Percentiles rank a stretch among this genome's conserved stretches.
Evolutionary conservation across 2,888 invertebrate genomes (phyloP).

Genomic region (Agonum fuliginosum): DNA sequence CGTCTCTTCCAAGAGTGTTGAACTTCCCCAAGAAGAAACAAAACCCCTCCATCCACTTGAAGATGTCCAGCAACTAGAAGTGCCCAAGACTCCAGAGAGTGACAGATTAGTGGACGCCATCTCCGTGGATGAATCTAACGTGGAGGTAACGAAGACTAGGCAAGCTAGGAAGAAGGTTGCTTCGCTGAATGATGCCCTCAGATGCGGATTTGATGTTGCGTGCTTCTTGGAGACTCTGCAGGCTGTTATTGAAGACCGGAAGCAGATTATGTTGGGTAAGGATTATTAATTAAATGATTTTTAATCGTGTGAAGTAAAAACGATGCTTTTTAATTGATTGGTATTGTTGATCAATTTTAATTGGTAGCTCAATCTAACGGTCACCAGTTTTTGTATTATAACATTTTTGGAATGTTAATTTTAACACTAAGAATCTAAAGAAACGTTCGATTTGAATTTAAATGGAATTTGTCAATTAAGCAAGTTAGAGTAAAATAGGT

Average conservation of each 20-base stretch:
- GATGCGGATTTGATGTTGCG: slow-evolving; percentile 62
- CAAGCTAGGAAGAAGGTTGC: slow-evolving; percentile 24
- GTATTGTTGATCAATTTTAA: too few species aligned
- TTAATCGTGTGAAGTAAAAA: too few species aligned
- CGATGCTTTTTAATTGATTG: too few species aligned
- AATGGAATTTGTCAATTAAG: too few species aligned
- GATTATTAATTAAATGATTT: not conserved
- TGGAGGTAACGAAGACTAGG: not conserved
- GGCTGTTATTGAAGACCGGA: slow-evolving; percentile 64
- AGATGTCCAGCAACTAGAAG: not conserved
- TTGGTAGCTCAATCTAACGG: too few species aligned
- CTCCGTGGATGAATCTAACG: not conserved
- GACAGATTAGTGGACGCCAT: slow-evolving; percentile 1
- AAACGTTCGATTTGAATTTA: too few species aligned
- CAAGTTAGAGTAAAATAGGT: too few species aligned
- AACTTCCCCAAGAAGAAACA: not conserved
- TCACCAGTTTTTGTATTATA: too few species aligned
- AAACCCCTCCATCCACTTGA: too few species aligned
- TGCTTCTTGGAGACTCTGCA: slow-evolving; percentile 67
- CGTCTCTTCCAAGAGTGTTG: not conserved
- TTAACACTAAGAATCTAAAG: too few species aligned
- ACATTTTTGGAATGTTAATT: too few species aligned
- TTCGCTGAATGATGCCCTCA: slow-evolving; percentile 36
- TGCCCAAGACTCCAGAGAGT: too few species aligned
- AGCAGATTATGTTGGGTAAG: slow-evolving; percentile 66